A percentile compares a stretch with the other conserved stretches of the same genome.
These are phyloP conservation scores for Parauchenoglanis punctatus DNA, from an alignment of 2,797 vertebrate species.

Conservation along the genomic window DNA sequence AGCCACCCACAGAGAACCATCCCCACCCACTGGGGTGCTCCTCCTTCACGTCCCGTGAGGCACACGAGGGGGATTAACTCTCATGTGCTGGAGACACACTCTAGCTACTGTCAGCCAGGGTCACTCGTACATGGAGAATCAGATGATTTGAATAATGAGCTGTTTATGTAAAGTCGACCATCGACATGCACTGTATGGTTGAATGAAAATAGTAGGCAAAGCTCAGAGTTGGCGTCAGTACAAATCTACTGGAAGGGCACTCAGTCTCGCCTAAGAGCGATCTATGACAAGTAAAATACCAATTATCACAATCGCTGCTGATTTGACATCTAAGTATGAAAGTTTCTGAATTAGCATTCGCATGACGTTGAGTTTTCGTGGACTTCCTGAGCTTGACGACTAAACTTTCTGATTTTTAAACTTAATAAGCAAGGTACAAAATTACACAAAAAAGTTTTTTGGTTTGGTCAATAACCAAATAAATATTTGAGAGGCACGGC, in stretches of 20 bases:
- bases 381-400: neutral
- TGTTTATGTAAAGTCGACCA: slow-evolving; percentile 41
- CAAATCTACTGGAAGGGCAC: slow-evolving; percentile 13
- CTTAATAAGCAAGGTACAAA: neutral
- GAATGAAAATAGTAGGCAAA: slow-evolving; percentile 22
- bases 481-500: neutral
- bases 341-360: neutral
- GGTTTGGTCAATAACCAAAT: no score
- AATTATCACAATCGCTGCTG: neutral
- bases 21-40: slow-evolving; percentile 69
- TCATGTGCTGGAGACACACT: slow-evolving; percentile 17
- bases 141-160: slow-evolving; percentile 41
- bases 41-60: slow-evolving; percentile 41
- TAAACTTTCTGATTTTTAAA: no score
- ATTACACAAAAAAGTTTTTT: neutral
- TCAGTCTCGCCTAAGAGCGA: neutral
- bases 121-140: slow-evolving; percentile 36
- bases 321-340: neutral
- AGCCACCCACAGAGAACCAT: slow-evolving; percentile 67
- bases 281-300: neutral
- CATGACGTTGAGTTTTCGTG: neutral
- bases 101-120: slow-evolving; percentile 29
- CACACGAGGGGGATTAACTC: slow-evolving; percentile 22
- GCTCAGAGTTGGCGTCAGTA: slow-evolving; percentile 13
- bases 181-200: slow-evolving; percentile 33